Conservation (phyloP, 2,113 vertebrate species). For the Ageneiosus marmoratus region DNA sequence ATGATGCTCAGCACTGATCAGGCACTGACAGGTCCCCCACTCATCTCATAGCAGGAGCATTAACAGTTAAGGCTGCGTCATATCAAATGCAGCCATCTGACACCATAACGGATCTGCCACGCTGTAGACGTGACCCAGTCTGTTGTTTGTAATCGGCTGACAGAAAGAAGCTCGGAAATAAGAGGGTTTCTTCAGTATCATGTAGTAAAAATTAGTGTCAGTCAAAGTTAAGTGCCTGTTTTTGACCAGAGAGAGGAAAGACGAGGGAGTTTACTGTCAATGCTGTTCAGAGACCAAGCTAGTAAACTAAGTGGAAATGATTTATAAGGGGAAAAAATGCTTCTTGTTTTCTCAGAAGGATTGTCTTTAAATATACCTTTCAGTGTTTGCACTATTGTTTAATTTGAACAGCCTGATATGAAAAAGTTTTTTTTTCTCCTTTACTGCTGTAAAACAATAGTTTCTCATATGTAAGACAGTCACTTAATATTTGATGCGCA, state of each 20-base stretch:
- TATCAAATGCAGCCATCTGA: conserved; percentile 95
- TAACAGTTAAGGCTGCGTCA: conserved; percentile 89
- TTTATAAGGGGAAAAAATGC: conserved; percentile 9
- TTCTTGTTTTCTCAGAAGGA: not conserved
- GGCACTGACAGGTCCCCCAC: conserved; percentile 88
- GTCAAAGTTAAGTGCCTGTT: conserved; percentile 89
- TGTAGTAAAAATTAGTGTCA: conserved; percentile 98
- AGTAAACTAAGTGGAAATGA: not conserved
- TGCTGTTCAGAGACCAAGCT: conserved; percentile 59
- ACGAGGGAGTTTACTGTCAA: conserved; percentile 63
- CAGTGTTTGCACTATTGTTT: not conserved
- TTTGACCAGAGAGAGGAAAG: conserved; percentile 44
- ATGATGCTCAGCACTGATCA: conserved; percentile 88
- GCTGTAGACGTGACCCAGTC: conserved; percentile 91
- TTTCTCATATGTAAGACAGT: not conserved
- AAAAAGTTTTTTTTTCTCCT: not conserved
- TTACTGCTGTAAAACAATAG: not conserved
- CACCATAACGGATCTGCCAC: conserved; percentile 89
- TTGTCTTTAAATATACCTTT: not conserved
- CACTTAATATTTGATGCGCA: not conserved
- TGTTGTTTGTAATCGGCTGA: conserved; percentile 97
- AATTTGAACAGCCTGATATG: not conserved
- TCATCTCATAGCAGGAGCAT: conserved; percentile 74
- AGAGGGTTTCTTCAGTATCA: conserved; percentile 87
- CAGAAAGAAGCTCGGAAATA: conserved; percentile 76